Evolutionary conservation across 2,888 invertebrate genomes (phyloP).

Genomic region (Corythucha ciliata): DNA sequence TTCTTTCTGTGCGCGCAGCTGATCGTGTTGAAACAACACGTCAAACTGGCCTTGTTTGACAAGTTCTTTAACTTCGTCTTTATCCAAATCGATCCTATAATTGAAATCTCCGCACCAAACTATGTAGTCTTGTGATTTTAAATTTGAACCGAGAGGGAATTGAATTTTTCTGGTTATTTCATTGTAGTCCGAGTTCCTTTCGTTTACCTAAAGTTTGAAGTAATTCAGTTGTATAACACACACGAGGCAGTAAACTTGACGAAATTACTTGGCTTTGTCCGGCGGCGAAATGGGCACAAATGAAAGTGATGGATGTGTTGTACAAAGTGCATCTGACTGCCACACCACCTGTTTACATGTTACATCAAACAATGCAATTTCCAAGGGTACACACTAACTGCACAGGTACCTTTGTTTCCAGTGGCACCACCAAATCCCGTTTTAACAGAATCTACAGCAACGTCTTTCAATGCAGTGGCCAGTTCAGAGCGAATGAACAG

Average conservation of each 20-base stretch:
- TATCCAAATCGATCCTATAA: conserved; percentile 91
- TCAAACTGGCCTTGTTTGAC: conserved; percentile 65
- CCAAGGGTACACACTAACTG: conserved; percentile 47
- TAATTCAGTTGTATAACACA: conserved; percentile 1
- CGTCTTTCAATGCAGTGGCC: conserved; percentile 81
- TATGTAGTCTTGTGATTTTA: conserved; percentile 93
- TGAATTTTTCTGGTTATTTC: conserved; percentile 87
- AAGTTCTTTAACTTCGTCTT: conserved; percentile 82
- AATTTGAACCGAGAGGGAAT: conserved; percentile 82
- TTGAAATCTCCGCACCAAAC: conserved; percentile 99
- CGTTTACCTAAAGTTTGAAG: conserved; percentile 68
- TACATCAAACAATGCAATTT: too few species aligned
- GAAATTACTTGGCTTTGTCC: conserved; percentile 53
- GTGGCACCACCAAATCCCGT: conserved; percentile 90
- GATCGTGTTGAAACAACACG: conserved; percentile 74
- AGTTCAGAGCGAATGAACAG: conserved; percentile 84
- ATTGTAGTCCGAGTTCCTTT: conserved; percentile 92
- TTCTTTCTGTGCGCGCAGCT: conserved; percentile 60
- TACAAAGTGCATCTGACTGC: conserved; percentile 84
- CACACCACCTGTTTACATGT: conserved; percentile 41
- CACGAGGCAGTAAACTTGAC: conserved; percentile 49
- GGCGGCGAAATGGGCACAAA: conserved; percentile 98
- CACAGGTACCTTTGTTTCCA: conserved; percentile 95
- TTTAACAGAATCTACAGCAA: conserved; percentile 92
- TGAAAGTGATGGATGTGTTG: conserved; percentile 92